Evolutionary conservation across 2,113 vertebrate genomes (phyloP).

Genomic region (Struthio camelus): DNA sequence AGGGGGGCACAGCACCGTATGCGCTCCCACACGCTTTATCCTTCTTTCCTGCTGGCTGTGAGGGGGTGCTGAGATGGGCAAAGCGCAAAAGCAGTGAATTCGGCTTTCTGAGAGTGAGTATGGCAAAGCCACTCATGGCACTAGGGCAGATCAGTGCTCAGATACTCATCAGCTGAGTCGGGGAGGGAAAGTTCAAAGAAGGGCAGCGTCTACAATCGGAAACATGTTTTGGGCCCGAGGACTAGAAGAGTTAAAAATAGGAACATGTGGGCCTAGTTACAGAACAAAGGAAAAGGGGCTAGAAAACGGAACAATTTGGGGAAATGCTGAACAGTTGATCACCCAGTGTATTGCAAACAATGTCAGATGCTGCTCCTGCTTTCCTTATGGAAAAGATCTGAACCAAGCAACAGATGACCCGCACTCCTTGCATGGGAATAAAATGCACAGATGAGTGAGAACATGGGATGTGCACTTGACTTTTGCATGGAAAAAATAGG

Average conservation of each 20-base stretch:
- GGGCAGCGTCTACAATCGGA: conserved; percentile 40
- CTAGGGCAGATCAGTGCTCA: not conserved
- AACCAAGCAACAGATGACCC: not conserved
- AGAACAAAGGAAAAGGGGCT: conserved; percentile 43
- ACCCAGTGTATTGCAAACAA: not conserved
- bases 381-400: not conserved
- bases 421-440: not conserved
- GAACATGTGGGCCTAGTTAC: conserved; percentile 44
- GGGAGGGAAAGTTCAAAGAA: conserved; percentile 58
- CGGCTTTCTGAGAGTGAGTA: not conserved
- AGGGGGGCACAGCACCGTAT: not conserved
- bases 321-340: conserved; percentile 57
- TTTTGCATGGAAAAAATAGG: not conserved
- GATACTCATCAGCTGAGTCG: conserved; percentile 40
- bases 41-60: not conserved
- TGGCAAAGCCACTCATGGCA: not conserved
- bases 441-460: not conserved
- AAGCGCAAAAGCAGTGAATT: not conserved
- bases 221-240: conserved; percentile 47
- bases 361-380: not conserved
- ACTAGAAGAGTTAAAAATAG: conserved; percentile 63
- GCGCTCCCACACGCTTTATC: not conserved
- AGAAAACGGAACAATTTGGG: conserved; percentile 56
- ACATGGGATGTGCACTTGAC: not conserved
- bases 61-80: not conserved